These are phyloP conservation scores for Hydropsyche betteni DNA, from an alignment of 2,888 invertebrate genomes.

Conservation along the genomic window DNA sequence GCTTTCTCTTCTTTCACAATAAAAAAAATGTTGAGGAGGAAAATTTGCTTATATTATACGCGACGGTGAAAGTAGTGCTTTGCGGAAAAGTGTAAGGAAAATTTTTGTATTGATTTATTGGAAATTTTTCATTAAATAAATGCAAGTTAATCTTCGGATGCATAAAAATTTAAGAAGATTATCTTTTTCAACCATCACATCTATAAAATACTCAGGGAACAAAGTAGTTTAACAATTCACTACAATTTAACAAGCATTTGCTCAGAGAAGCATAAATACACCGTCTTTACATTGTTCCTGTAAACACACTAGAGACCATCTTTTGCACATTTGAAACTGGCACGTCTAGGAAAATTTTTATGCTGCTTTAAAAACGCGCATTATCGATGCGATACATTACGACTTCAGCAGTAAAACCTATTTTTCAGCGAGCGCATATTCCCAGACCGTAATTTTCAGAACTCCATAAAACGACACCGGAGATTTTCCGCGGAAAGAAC, in stretches of 20 bases:
- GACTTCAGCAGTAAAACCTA: neutral
- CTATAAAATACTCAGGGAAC: too few relatives aligned
- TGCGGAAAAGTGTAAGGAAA: too few relatives aligned
- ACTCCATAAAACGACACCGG: constrained; percentile 16
- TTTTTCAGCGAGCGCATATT: constrained; percentile 20
- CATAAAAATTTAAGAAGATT: too few relatives aligned
- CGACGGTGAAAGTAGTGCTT: neutral
- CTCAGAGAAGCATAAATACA: too few relatives aligned
- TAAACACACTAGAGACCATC: too few relatives aligned
- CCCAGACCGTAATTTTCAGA: constrained; percentile 16
- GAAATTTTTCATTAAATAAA: too few relatives aligned
- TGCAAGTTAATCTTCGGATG: too few relatives aligned
- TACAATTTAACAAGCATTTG: too few relatives aligned
- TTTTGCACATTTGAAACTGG: neutral
- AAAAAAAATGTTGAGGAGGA: neutral
- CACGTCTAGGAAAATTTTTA: neutral
- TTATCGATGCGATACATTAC: constrained; percentile 18
- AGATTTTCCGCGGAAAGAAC: neutral
- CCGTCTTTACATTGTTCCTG: too few relatives aligned
- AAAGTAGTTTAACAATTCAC: too few relatives aligned
- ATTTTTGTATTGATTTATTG: too few relatives aligned
- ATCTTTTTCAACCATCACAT: too few relatives aligned
- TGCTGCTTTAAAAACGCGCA: constrained; percentile 4
- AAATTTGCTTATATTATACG: constrained; percentile 6
- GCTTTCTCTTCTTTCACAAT: constrained; percentile 4